Base-by-base conservation (phyloP, 2,797 vertebrate genomes). In the Arctocebus calabarensis region DNA sequence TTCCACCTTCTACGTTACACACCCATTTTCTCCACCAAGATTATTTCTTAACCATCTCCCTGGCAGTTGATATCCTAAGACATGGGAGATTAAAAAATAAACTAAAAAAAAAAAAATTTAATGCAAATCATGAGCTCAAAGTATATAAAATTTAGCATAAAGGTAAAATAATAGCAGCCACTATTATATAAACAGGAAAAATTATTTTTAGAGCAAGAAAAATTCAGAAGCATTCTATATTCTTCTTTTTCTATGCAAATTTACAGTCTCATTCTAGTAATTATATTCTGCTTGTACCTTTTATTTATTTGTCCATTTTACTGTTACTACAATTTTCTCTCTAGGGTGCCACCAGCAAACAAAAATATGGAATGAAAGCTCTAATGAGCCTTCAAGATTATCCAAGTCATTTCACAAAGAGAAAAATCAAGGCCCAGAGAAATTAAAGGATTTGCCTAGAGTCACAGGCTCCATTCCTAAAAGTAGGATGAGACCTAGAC, bases 81-180 rank as follows among this genome's bases (percentile, higher is more conserved):
- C 12, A 66, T 0, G 27, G 29, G 71, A 43, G 48, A 79, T 64
- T 66, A 40, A 92, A 71, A 91, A 90, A 40, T 45, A 19, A 29
- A 73, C 17, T 59, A 77, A 71, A 68, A 68, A 34, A 66, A 17
- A 17, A 22, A 19, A 17, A 22, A 45, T 77, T 32, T 83, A 93
- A 64, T 90, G 34, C 48, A 88, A 92, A 94, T 66, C 32, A n/a
- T 52, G 37, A 88, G 29, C 90, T 88, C 57, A 91, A 81, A 48
- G 77, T 77, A 88, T 45, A 84, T 32, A 89, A 91, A 78, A 57
- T 59, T 59, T 71, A 64, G 14, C 59, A 11, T 27, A 43, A 84
- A 71, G 45, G 55, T 88, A 64, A 88, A 90, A 75, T 57, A 73
- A 93, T 52, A 81, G 11, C 62, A 84, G 29, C 43, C 86, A 59